Conservation (phyloP, 2,888 invertebrate species). For the Galerucella nymphaeae region DNA sequence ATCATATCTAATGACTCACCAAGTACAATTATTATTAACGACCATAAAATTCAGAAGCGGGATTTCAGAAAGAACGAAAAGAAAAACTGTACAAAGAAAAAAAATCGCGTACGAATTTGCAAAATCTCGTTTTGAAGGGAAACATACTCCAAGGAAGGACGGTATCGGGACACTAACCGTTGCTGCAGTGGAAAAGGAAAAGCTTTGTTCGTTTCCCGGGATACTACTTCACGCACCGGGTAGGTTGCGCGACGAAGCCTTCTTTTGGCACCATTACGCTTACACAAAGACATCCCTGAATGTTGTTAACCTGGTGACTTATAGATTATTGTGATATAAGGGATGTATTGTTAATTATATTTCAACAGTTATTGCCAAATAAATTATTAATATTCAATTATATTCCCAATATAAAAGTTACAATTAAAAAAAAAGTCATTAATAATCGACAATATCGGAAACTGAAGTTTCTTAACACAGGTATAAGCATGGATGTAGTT, state of each 20-base stretch:
- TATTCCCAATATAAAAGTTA: too few species aligned
- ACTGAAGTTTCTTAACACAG: too few species aligned
- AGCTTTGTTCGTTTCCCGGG: constrained; percentile 57
- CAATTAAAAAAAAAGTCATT: constrained; percentile 7
- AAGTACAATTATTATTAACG: not conserved
- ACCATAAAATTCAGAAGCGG: constrained; percentile 9
- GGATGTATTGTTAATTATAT: too few species aligned
- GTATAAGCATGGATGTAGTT: too few species aligned
- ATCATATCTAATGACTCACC: constrained; percentile 16
- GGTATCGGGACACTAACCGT: constrained; percentile 37
- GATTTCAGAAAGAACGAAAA: constrained; percentile 14
- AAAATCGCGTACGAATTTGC: constrained; percentile 27
- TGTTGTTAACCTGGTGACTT: constrained; percentile 3
- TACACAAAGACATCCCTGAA: constrained; percentile 11
- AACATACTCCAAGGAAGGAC: constrained; percentile 40
- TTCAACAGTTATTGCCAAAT: too few species aligned
- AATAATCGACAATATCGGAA: too few species aligned
- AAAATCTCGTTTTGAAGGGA: constrained; percentile 34
- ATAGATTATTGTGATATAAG: not conserved
- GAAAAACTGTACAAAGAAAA: constrained; percentile 14
- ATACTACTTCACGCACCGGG: constrained; percentile 45
- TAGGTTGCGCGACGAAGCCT: constrained; percentile 32
- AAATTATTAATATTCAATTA: too few species aligned
- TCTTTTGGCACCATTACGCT: constrained; percentile 19
- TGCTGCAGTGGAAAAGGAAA: constrained; percentile 45